A percentile compares a stretch with the other conserved stretches of the same genome.
phyloP scores from a whole-genome alignment of 2,888 invertebrate species.

The Spisula subtruncata region DNA sequence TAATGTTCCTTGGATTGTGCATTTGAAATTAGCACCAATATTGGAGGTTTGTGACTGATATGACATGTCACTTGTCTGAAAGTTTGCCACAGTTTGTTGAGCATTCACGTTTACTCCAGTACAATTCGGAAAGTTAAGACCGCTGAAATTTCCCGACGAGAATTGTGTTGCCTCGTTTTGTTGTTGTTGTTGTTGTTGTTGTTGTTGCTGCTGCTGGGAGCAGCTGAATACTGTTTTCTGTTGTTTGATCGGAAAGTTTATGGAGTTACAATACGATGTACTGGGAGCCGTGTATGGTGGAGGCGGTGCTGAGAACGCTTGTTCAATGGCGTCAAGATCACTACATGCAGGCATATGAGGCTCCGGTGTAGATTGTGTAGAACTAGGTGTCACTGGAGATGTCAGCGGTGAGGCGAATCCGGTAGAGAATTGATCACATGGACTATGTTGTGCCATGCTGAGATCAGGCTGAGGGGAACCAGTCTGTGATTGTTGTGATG shows the following conservation, averaged over 20 bases:
- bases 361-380: slow-evolving; percentile 81
- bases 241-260: slow-evolving; percentile 90
- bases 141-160: slow-evolving; percentile 55
- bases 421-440: slow-evolving; percentile 76
- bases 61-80: slow-evolving; percentile 72
- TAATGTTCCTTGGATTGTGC: slow-evolving; percentile 71
- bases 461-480: slow-evolving; percentile 72
- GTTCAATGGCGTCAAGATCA: slow-evolving; percentile 67
- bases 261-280: slow-evolving; percentile 69
- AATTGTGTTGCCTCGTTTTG: slow-evolving; percentile 61
- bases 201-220: slow-evolving; percentile 82
- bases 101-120: slow-evolving; percentile 51
- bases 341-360: slow-evolving; percentile 76
- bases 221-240: slow-evolving; percentile 90
- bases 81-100: slow-evolving; percentile 66
- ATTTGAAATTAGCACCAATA: slow-evolving; percentile 76
- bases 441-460: slow-evolving; percentile 70
- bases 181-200: slow-evolving; percentile 73
- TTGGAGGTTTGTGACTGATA: slow-evolving; percentile 71
- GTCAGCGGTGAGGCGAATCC: slow-evolving; percentile 79
- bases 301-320: slow-evolving; percentile 76
- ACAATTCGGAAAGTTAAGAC: slow-evolving; percentile 58
- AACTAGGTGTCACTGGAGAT: slow-evolving; percentile 78
- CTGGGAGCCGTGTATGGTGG: slow-evolving; percentile 81
- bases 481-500: slow-evolving; percentile 74